phyloP scores from a whole-genome alignment of 2,113 vertebrate species.

The Antigone vipio region DNA sequence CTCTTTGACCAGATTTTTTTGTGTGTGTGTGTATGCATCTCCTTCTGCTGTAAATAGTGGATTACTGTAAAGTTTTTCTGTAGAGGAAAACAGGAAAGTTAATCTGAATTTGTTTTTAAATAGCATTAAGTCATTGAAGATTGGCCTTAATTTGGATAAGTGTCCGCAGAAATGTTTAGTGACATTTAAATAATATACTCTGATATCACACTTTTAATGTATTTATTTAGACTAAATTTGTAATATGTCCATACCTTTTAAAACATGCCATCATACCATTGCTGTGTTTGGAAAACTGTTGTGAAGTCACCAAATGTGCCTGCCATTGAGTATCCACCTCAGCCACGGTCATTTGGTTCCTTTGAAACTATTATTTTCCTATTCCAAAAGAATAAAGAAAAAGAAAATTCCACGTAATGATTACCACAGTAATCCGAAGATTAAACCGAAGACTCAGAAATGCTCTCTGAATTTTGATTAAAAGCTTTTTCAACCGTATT shows the following conservation, averaged over 20 bases:
- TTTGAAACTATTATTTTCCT: background rate
- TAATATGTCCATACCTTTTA: background rate
- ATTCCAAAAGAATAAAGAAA: background rate
- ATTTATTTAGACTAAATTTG: background rate
- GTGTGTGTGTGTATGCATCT: background rate
- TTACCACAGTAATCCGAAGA: background rate
- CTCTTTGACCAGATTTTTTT: background rate
- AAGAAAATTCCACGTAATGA: background rate
- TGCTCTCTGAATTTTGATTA: background rate
- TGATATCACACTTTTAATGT: background rate
- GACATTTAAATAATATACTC: background rate
- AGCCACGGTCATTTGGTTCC: background rate
- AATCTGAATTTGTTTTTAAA: background rate
- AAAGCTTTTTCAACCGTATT: background rate
- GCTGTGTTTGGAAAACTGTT: background rate
- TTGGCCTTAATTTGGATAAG: background rate
- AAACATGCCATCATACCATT: background rate
- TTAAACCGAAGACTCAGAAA: background rate
- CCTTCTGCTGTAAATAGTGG: background rate
- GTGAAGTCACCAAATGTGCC: background rate
- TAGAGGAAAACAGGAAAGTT: background rate
- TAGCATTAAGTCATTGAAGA: background rate
- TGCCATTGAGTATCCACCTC: background rate
- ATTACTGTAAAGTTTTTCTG: background rate
- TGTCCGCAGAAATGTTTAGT: background rate